Evolutionary conservation across 2,888 invertebrate genomes (phyloP).

Genomic region (Cerastoderma edule): DNA sequence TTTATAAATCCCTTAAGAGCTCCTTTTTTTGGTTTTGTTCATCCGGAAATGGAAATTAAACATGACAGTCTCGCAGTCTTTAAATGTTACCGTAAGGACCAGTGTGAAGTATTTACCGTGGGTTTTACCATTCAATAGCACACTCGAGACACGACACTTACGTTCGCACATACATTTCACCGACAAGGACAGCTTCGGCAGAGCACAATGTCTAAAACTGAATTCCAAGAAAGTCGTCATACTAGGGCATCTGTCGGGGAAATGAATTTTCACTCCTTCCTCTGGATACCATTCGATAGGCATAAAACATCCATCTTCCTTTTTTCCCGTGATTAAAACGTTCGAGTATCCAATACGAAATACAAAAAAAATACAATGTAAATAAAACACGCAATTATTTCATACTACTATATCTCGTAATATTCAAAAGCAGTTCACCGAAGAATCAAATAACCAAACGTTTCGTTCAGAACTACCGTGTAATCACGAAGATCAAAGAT

Average conservation of each 20-base stretch:
- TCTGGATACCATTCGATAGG: background rate
- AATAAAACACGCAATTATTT: background rate
- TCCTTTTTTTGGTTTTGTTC: background rate
- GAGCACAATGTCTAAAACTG: conserved; percentile 12
- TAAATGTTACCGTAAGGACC: conserved; percentile 15
- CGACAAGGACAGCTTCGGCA: conserved; percentile 11
- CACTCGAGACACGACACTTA: conserved; percentile 21
- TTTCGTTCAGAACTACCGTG: background rate
- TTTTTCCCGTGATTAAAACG: background rate
- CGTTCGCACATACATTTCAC: conserved; percentile 22
- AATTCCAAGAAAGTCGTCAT: conserved; percentile 24
- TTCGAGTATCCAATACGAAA: background rate
- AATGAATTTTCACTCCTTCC: background rate
- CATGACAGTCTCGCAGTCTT: conserved; percentile 24
- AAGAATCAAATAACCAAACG: background rate
- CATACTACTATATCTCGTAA: background rate
- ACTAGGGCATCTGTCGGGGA: background rate
- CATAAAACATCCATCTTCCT: background rate
- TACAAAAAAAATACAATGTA: background rate
- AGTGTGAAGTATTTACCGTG: conserved; percentile 5
- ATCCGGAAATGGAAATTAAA: conserved; percentile 7
- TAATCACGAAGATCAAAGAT: background rate
- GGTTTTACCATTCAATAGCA: conserved; percentile 25
- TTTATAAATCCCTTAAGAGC: too few relatives aligned
- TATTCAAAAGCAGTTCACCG: background rate